phyloP scores from a whole-genome alignment of 2,888 invertebrate genomes.

The Meghimatium bilineatum region DNA sequence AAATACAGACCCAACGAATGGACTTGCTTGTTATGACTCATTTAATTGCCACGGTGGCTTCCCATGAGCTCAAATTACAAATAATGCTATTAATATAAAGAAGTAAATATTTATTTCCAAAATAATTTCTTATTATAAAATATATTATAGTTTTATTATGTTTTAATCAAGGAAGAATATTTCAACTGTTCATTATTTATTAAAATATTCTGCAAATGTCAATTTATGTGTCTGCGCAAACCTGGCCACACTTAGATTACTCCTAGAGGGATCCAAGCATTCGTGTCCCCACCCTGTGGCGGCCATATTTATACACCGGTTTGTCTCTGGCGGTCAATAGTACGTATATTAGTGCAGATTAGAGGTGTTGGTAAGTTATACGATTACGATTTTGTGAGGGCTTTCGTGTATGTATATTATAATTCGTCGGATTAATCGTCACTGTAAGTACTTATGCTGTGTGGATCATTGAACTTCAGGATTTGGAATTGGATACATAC shows the following conservation, averaged over 20 bases:
- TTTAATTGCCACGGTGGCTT: constrained; percentile 3
- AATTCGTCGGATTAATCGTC: background rate
- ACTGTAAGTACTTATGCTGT: background rate
- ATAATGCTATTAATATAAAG: background rate
- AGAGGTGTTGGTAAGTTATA: background rate
- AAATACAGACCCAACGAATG: too few relatives aligned
- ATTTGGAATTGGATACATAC: background rate
- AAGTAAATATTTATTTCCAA: background rate
- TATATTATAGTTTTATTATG: background rate
- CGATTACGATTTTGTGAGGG: background rate
- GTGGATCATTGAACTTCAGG: background rate
- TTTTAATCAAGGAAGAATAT: background rate
- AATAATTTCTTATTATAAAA: background rate
- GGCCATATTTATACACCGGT: constrained; percentile 56
- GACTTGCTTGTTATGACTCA: too few relatives aligned
- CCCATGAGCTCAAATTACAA: background rate
- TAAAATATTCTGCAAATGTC: background rate
- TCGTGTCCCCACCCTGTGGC: constrained; percentile 54
- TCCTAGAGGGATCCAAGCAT: constrained; percentile 54
- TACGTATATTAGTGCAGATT: constrained; percentile 33
- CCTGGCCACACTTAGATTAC: constrained; percentile 18
- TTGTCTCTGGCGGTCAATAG: constrained; percentile 33
- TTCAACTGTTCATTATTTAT: background rate
- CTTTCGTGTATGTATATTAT: background rate
- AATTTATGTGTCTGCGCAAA: background rate